Base-by-base conservation (phyloP, 2,113 vertebrate genomes). In the Etheostoma cragini region DNA sequence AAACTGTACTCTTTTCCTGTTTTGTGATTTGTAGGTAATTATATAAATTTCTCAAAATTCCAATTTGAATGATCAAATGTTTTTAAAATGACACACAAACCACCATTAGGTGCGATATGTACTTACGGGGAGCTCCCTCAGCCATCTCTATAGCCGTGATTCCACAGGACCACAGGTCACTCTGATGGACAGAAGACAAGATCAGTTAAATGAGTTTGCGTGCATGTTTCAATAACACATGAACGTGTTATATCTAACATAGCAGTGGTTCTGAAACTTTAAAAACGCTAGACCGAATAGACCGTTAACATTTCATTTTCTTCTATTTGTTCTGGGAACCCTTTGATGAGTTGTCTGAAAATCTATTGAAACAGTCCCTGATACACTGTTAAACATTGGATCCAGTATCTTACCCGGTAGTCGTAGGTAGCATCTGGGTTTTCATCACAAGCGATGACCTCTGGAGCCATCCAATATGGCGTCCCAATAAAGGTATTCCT, bases 131-230 rank as follows among this genome's bases (percentile, higher is more conserved):
- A 78, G 98, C 98, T 71, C 98, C 98, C 91, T 99, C 98, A 73
- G 98, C 98, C 98, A 99, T 99, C 87, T 99, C 98, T 68, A 99
- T 99, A 78, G 98, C 98, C 0, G 98, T 99, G 91, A 99, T 99
- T 77, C 98, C 98, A 52, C 97, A 98, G 2, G 98, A 99, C 98
- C 98, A 99, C 87, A 99, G 95, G 92, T 99, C 98, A 87, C 98
- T 99, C 98, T 99, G 95, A 61, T 87, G 72, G 90, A 90, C 87
- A 69, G 73, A 76, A 42, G 21, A 46, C 1, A n/a, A 13, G 8
- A 66, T 21, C 2, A 54, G 5, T 24, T 8, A 62, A 2, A 12
- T 7, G 6, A 35, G 24, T 53, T 11, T 19, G 30, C 56, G 7
- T 80, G 64, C 14, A 46, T 22, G 11, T 49, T 53, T 69, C 47